Base-by-base conservation (phyloP, 2,113 vertebrate species). In the Hepsetus odoe region DNA sequence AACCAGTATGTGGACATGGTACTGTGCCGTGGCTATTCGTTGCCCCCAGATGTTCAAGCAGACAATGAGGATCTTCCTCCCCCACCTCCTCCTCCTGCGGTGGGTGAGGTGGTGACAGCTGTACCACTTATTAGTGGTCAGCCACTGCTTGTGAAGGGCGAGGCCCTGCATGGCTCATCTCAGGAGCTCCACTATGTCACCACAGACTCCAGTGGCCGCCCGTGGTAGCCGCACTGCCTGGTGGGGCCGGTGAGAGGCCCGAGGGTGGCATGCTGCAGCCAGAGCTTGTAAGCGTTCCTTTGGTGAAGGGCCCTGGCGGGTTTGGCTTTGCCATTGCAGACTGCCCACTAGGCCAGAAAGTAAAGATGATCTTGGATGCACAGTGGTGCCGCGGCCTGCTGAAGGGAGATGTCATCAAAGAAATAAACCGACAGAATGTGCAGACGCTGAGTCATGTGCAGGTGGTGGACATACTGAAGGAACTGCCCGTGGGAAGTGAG, bases 241-340 rank as follows among this genome's bases (percentile, higher is more conserved):
- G 94, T 0, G 93, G 93, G 0, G 94, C 94, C 7, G 92, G 88
- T 1, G 91, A 91, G 0, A 95, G 94, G 2, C 18, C 95, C 93
- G 0, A 80, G 22, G 67, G 61, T 1, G 77, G 74, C 33, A 85
- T 92, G 88, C 89, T 96, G 11, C 96, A 96, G 86, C 91, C 96
- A 0, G 97, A 99, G 90, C 90, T 97, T 74, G 94, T 99, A 76
- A 95, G 94, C 74, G 90, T 99, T 74, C 92, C 96, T 20, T 85
- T 99, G 70, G 61, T 97, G 30, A 99, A 99, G 87, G 97, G 97
- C 8, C 98, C 97, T 0, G 97, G 97, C 49, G 98, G 97, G 5
- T 99, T 99, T 59, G 97, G 98, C 24, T 99, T 99, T 77, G 98
- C 97, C 76, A 99, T 99, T 35, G 98, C 98, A 0, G 98, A 99